phyloP scores from a whole-genome alignment of 2,113 vertebrate species.

The Chaetodon auriga region DNA sequence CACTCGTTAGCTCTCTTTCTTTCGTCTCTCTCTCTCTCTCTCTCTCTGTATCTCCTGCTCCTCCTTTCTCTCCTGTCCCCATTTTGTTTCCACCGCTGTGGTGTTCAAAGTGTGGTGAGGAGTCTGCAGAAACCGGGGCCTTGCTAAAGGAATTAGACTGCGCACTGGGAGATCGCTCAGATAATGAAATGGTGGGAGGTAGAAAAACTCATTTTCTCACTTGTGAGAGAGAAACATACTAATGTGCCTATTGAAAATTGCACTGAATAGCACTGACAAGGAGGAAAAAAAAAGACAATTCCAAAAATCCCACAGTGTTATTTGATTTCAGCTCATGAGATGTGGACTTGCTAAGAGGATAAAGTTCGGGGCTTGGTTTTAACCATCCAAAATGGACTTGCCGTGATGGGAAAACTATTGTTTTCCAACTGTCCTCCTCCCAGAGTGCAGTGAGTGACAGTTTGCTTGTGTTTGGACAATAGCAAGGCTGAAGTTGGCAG shows the following conservation, averaged over 20 bases:
- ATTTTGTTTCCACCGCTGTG: constrained; percentile 68
- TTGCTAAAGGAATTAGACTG: constrained; percentile 77
- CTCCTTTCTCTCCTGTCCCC: constrained; percentile 67
- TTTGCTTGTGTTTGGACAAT: constrained; percentile 73
- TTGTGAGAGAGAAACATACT: constrained; percentile 69
- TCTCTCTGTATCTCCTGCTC: constrained; percentile 9
- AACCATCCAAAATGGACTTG: constrained; percentile 49
- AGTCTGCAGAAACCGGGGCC: constrained; percentile 66
- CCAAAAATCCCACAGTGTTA: constrained; percentile 46
- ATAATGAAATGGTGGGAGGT: constrained; percentile 83
- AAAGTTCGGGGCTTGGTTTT: constrained; percentile 28
- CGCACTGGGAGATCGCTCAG: constrained; percentile 76
- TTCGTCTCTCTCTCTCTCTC: constrained; percentile 3
- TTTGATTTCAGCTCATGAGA: constrained; percentile 48
- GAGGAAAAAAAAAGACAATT: constrained; percentile 31
- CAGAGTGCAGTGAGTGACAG: constrained; percentile 56
- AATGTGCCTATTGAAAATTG: constrained; percentile 72
- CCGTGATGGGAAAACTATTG: constrained; percentile 52
- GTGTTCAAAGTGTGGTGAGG: constrained; percentile 63
- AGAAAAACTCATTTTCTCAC: constrained; percentile 81
- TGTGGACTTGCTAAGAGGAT: constrained; percentile 50
- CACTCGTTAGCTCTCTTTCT: constrained; percentile 29
- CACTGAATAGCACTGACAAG: constrained; percentile 57
- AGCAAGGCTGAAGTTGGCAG: constrained; percentile 72
- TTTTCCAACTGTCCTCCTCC: constrained; percentile 60